Percentiles rank a stretch among this genome's conserved stretches.
Evolutionary conservation across 1,140 invertebrate species (phyloP).

Genomic region (Aphelenchoides besseyi): DNA sequence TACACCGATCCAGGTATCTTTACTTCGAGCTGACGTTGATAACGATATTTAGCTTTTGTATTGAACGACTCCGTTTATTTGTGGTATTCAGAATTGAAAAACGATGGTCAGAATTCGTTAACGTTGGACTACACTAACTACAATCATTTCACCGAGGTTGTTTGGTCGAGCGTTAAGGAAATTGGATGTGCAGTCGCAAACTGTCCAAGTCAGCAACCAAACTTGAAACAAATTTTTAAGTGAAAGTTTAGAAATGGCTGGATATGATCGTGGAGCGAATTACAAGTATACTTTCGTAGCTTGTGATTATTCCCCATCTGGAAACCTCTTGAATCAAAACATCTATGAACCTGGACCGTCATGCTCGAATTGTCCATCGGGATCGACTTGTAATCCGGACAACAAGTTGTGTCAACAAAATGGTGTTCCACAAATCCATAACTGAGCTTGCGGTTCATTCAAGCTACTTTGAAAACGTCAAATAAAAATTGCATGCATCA

Average conservation of each 20-base stretch:
- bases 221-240: neutral
- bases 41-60: neutral
- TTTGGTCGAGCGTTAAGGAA: neutral
- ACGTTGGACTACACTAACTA: neutral
- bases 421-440: neutral
- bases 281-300: neutral
- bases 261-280: neutral
- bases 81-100: neutral
- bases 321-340: neutral
- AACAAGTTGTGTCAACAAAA: neutral
- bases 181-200: slow-evolving; percentile 13
- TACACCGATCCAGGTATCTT: neutral
- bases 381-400: neutral
- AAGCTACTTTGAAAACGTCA: too few relatives aligned
- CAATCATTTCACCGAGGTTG: slow-evolving; percentile 10
- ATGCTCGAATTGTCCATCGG: neutral
- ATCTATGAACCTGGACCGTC: neutral
- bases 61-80: neutral
- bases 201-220: neutral
- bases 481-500: too few relatives aligned
- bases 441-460: neutral
- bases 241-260: neutral
- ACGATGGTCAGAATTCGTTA: neutral
- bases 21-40: neutral
- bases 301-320: slow-evolving; percentile 4